These are phyloP conservation scores for Saturnia japonica DNA, from an alignment of 2,888 invertebrate genomes.

Conservation along the genomic window DNA sequence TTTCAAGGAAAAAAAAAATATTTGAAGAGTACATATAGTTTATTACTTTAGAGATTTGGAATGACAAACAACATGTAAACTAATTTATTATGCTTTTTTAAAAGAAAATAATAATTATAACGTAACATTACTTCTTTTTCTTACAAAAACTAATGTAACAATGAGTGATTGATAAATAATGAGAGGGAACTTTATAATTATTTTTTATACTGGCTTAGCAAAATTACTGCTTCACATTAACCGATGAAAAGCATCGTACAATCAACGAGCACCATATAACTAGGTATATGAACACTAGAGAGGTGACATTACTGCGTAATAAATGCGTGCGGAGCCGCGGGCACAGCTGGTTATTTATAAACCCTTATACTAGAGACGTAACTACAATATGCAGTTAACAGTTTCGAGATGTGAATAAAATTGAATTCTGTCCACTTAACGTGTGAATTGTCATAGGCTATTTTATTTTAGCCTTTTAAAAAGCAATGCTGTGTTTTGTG, in stretches of 20 bases:
- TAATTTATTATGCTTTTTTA: too few relatives aligned
- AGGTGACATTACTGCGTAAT: neutral
- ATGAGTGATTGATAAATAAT: neutral
- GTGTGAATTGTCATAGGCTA: constrained; percentile 66
- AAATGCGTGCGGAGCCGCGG: neutral
- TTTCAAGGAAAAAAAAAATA: neutral
- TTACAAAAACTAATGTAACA: too few relatives aligned
- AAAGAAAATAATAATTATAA: too few relatives aligned
- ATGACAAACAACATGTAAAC: too few relatives aligned
- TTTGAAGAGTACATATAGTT: too few relatives aligned
- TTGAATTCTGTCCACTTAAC: constrained; percentile 59
- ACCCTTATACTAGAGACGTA: neutral
- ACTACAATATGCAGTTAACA: constrained; percentile 26
- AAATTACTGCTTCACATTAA: neutral
- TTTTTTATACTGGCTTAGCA: neutral
- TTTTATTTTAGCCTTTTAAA: constrained; percentile 62
- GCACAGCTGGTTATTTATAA: too few relatives aligned
- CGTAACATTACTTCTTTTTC: too few relatives aligned
- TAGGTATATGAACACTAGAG: neutral
- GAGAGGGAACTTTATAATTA: neutral
- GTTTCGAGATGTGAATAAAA: constrained; percentile 55
- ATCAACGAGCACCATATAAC: neutral
- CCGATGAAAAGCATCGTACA: neutral
- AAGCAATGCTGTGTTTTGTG: constrained; percentile 66
- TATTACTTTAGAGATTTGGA: too few relatives aligned